These are phyloP conservation scores for Operophtera brumata DNA, from an alignment of 2,888 invertebrate genomes.

Conservation along the genomic window DNA sequence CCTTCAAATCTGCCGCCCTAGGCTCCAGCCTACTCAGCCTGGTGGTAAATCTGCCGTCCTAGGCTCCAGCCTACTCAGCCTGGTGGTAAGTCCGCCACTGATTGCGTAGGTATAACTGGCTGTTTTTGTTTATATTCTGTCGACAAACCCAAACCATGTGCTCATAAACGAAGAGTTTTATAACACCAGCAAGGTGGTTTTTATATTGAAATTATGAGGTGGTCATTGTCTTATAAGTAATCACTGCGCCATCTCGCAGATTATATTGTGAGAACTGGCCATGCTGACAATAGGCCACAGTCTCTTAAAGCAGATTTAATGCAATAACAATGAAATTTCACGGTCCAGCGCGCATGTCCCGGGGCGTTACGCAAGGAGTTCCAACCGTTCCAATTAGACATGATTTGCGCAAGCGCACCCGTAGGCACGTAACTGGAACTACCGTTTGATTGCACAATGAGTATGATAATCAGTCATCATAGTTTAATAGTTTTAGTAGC, in stretches of 20 bases:
- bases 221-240: background rate
- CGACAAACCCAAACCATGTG: background rate
- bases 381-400: constrained; percentile 47
- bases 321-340: constrained; percentile 38
- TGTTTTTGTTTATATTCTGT: background rate
- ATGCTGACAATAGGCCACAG: constrained; percentile 7
- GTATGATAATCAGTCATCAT: too few relatives aligned
- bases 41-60: too few relatives aligned
- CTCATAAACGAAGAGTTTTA: background rate
- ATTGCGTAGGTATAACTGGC: too few relatives aligned
- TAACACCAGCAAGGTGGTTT: too few relatives aligned
- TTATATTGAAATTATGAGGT: background rate
- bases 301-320: constrained; percentile 27
- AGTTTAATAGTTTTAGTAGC: too few relatives aligned
- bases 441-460: constrained; percentile 21
- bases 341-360: constrained; percentile 44
- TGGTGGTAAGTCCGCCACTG: too few relatives aligned
- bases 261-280: constrained; percentile 8
- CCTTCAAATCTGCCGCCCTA: too few relatives aligned
- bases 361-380: constrained; percentile 36
- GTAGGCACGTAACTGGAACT: constrained; percentile 21
- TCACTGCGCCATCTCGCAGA: background rate
- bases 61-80: too few relatives aligned
- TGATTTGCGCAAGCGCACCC: constrained; percentile 46
- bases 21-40: too few relatives aligned